These are phyloP conservation scores for Parotia lawesii DNA, from an alignment of 2,113 vertebrate species.

Conservation along the genomic window DNA sequence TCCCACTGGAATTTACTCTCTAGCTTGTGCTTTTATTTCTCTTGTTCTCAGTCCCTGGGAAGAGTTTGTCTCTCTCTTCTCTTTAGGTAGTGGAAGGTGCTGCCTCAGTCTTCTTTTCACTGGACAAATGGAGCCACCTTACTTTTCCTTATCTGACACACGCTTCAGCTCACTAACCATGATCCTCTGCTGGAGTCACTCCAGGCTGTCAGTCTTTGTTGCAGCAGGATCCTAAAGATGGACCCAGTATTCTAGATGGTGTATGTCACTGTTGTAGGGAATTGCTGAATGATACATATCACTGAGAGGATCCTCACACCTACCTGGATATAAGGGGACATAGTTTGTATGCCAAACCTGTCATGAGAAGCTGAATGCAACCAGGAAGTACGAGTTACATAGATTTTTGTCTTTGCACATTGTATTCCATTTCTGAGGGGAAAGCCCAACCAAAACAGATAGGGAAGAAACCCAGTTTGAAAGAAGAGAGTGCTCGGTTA, in stretches of 20 bases:
- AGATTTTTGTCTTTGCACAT: background rate
- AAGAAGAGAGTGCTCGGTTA: rapidly evolving
- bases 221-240: background rate
- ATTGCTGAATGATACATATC: background rate
- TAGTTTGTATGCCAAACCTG: background rate
- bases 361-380: background rate
- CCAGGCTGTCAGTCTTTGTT: background rate
- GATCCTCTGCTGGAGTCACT: background rate
- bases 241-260: background rate
- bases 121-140: background rate
- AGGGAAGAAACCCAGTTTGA: background rate
- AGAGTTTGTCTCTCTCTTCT: background rate
- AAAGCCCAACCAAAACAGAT: background rate
- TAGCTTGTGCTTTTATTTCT: background rate
- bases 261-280: background rate
- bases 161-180: background rate
- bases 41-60: background rate
- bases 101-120: background rate
- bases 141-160: background rate
- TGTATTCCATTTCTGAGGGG: background rate
- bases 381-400: background rate
- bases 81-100: background rate
- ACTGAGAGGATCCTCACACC: background rate
- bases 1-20: background rate
- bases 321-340: background rate